Conservation (phyloP, 2,888 invertebrate genomes). For the Microctonus aethiopoides region DNA sequence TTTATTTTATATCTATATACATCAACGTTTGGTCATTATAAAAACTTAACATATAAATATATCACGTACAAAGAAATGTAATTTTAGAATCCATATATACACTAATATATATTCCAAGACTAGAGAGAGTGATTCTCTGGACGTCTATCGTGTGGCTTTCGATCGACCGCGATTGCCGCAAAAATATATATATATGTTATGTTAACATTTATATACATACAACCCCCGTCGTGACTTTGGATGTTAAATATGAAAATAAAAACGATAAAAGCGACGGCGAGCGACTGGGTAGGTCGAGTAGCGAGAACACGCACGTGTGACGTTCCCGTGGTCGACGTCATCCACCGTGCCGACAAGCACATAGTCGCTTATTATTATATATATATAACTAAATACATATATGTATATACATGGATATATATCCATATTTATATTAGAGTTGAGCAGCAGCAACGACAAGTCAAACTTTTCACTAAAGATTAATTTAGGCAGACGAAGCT, state of each 20-base stretch:
- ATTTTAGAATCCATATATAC: no score
- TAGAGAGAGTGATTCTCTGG: background rate
- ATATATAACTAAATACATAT: background rate
- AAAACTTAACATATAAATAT: background rate
- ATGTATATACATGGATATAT: background rate
- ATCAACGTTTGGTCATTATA: no score
- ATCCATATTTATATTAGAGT: no score
- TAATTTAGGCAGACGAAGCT: slow-evolving; percentile 48
- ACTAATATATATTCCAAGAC: background rate
- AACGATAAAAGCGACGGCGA: slow-evolving; percentile 13
- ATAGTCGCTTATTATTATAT: background rate
- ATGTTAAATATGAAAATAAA: slow-evolving; percentile 30
- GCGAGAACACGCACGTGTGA: slow-evolving; percentile 39
- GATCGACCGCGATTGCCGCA: slow-evolving; percentile 20
- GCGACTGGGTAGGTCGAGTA: slow-evolving; percentile 5
- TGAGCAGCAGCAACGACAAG: slow-evolving; percentile 14
- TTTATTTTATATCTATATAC: no score
- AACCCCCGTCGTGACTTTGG: slow-evolving; percentile 20
- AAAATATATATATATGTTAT: slow-evolving; percentile 4
- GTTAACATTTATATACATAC: no score
- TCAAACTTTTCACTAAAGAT: slow-evolving; percentile 51
- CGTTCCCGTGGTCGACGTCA: slow-evolving; percentile 27
- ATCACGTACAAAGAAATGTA: background rate
- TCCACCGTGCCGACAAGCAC: slow-evolving; percentile 11
- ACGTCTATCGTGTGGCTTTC: slow-evolving; percentile 7